Percentiles rank a stretch among this genome's conserved stretches.
Evolutionary conservation across 2,113 vertebrate species (phyloP).

Genomic region (Otus sunia): DNA sequence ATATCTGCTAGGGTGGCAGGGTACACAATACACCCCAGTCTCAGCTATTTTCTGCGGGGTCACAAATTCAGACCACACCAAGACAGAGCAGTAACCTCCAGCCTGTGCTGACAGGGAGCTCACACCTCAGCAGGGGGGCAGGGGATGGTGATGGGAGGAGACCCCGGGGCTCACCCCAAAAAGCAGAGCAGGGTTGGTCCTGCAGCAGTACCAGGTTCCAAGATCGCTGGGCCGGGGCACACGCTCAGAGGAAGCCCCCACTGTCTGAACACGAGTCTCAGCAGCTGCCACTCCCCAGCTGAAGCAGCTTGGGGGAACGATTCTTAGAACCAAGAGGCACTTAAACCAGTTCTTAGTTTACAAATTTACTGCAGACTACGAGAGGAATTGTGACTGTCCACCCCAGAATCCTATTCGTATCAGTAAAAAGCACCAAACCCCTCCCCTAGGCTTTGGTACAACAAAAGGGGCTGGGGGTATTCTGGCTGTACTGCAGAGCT

Average conservation of each 20-base stretch:
- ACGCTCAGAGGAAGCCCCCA: fast-evolving
- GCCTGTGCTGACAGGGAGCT: neutral
- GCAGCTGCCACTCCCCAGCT: fast-evolving
- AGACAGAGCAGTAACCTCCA: neutral
- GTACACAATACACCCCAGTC: slow-evolving; percentile 41
- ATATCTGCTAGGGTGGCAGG: neutral
- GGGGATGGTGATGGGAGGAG: neutral
- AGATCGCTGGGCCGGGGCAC: neutral
- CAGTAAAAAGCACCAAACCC: neutral
- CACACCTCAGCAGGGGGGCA: fast-evolving
- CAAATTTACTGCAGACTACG: neutral
- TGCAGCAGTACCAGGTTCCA: neutral
- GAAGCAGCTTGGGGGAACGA: slow-evolving; percentile 1
- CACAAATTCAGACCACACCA: neutral
- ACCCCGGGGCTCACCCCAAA: fast-evolving
- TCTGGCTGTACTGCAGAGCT: neutral
- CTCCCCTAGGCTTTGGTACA: neutral
- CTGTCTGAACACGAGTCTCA: fast-evolving
- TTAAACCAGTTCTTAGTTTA: slow-evolving; percentile 27
- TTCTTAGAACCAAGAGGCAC: slow-evolving; percentile 64
- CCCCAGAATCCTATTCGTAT: neutral
- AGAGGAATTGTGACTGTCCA: neutral
- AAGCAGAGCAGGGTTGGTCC: neutral
- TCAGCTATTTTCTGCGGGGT: neutral
- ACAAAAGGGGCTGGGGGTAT: neutral